Base-by-base conservation (phyloP, 2,888 invertebrate species). In the Nyleta sp. region DNA sequence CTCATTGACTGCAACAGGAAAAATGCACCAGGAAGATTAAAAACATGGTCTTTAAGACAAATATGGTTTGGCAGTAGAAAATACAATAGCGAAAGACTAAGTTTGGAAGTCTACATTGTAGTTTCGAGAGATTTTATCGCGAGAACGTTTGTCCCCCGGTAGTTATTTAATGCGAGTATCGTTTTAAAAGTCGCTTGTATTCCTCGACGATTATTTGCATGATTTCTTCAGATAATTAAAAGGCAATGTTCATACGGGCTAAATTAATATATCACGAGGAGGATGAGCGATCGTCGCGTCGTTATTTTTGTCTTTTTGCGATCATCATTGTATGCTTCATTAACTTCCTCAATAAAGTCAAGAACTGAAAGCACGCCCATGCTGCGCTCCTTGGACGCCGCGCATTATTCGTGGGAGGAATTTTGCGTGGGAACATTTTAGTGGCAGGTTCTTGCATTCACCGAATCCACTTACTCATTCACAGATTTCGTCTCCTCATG, bases 361-460 rank as follows among this genome's bases (percentile, higher is more conserved):
- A 75, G 72, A 75, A 65, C 40, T 20, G 28, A 38, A 55, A 48
- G 65, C 68, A 76, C 80, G 75, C 80, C 72, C 76, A 77, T 70
- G 60, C 65, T 57, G 72, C 60, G 31, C 72, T 75, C 72, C 68
- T 68, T 59, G 68, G 52, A 55, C 48, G 59, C 18, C 18, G 35
- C 22, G 55, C 60, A 68, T 76, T 78, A 83, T 83, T 84, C 84
- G 85, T 85, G 84, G 84, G 85, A 85, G 84, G 84, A 85, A 84
- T 84, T 79, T 81, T 79, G 83, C 86, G 87, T 87, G 87, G 85
- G 87, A 85, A 85, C 81, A 70, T 77, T 81, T 64, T 50, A 75
- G 60, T 67, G 80, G 80, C 68, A 78, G 80, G 78, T 78, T 73
- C 67, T 59, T 78, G 62, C 62, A 68, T 71, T 67, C 75, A 76